Base-by-base conservation (phyloP, 2,113 vertebrate genomes). In the Seriola rivoliana region DNA sequence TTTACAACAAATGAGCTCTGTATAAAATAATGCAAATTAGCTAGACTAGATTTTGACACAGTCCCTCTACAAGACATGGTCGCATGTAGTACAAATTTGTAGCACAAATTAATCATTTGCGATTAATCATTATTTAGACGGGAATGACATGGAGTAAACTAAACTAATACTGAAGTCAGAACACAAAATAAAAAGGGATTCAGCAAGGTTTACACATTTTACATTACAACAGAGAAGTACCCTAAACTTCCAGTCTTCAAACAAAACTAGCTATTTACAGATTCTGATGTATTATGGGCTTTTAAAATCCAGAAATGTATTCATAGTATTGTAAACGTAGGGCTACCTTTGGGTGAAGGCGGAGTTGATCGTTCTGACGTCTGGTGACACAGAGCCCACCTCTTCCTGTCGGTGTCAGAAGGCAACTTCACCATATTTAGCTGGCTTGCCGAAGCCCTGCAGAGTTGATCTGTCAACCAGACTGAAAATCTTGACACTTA, bases 341-440 rank as follows among this genome's bases (percentile, higher is more conserved):
- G 60, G 36, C 81, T 82, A 73, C 81, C 60, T 82, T 46, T 65
- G 29, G 52, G 5, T 71, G 70, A 38, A 65, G 92, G 89, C 85
- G 91, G 90, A 67, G 88, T 50, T 48, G 17, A 0, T 32, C 4
- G 7, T 38, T 76, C 68, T 93, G 93, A 93, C 93, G 93, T 90
- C 2, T 7, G 58, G 19, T 65, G 81, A 74, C 88, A 80, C 70
- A 54, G 87, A 68, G 21, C 83, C 91, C 91, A 57, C 92, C 92
- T 91, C 92, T 93, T 94, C 93, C 91, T 91, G 93, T 93, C 88
- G 90, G 91, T 92, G 93, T 94, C 93, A 93, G 92, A 91, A 92
- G 84, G 81, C 89, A 91, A 93, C 92, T 94, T 93, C 94, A 91
- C 94, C 95, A 95, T 96, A 95, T 95, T 94, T 95, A 95, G 95